These are phyloP conservation scores for Hylaea fasciaria DNA, from an alignment of 2,888 invertebrate genomes.

Conservation along the genomic window DNA sequence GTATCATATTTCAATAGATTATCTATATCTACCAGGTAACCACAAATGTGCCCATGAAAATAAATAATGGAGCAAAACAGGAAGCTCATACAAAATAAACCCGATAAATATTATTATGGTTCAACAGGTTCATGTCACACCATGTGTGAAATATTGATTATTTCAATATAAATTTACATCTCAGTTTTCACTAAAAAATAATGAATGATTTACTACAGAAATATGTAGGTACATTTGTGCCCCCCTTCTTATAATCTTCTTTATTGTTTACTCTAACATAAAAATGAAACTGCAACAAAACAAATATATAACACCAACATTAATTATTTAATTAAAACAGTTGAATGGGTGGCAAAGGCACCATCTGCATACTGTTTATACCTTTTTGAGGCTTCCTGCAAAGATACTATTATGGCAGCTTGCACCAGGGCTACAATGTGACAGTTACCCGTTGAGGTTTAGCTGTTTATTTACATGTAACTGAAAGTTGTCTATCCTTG, in stretches of 20 bases:
- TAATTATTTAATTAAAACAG: not conserved
- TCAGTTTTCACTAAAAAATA: no score
- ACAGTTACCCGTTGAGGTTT: no score
- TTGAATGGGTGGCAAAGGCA: slow-evolving; percentile 16
- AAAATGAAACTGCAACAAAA: slow-evolving; percentile 76
- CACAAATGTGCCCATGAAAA: no score
- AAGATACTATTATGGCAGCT: slow-evolving; percentile 13
- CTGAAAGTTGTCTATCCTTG: not conserved
- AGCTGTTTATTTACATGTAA: no score
- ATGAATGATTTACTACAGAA: not conserved
- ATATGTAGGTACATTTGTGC: slow-evolving; percentile 16
- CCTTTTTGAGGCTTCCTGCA: slow-evolving; percentile 58
- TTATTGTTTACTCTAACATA: slow-evolving; percentile 4
- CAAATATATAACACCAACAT: slow-evolving; percentile 31
- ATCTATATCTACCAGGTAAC: no score
- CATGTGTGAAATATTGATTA: no score
- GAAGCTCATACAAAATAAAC: no score
- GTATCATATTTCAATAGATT: no score
- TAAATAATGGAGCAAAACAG: no score
- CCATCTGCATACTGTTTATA: slow-evolving; percentile 25
- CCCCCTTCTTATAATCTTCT: slow-evolving; percentile 19
- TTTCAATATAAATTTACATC: no score
- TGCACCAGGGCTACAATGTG: slow-evolving; percentile 24
- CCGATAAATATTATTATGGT: no score
- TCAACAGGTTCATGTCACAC: no score